A percentile compares a stretch with the other conserved stretches of the same genome.
Conservation (phyloP, 2,888 invertebrate species). For the Spatulosminthurus flaviceps region DNA sequence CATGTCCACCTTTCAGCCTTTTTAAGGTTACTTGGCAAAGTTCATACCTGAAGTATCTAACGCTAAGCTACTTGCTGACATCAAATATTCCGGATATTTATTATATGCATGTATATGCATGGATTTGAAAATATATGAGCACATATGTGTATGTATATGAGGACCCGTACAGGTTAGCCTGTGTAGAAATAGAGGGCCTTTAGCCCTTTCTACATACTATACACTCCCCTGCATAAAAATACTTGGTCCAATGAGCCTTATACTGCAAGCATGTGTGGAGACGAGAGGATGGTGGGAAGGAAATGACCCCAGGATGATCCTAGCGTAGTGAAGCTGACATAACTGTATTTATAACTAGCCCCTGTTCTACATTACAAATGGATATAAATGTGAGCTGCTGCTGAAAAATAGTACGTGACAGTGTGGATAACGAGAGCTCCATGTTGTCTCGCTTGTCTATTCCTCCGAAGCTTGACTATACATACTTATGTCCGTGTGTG, state of each 20-base stretch:
- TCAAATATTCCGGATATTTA: no score
- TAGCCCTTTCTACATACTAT: no score
- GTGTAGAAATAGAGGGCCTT: no score
- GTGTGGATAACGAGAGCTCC: constrained; percentile 37
- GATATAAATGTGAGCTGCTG: constrained; percentile 29
- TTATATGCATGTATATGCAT: not conserved
- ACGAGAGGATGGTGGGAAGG: not conserved
- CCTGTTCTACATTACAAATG: constrained; percentile 25
- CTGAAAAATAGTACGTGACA: constrained; percentile 41
- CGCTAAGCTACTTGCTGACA: no score
- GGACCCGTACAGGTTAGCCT: no score
- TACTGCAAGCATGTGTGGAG: not conserved
- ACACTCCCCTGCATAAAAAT: no score
- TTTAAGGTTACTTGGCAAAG: not conserved
- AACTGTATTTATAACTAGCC: constrained; percentile 19
- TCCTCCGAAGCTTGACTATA: not conserved
- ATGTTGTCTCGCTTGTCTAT: constrained; percentile 33
- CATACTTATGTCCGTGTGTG: no score
- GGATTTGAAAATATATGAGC: not conserved
- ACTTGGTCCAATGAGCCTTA: no score
- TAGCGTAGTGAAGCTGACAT: not conserved
- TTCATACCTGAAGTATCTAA: no score
- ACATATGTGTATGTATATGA: not conserved
- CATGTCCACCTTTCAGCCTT: constrained; percentile 12
- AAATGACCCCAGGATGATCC: not conserved